Conservation (phyloP, 2,888 invertebrate genomes). For the Theretra japonica region DNA sequence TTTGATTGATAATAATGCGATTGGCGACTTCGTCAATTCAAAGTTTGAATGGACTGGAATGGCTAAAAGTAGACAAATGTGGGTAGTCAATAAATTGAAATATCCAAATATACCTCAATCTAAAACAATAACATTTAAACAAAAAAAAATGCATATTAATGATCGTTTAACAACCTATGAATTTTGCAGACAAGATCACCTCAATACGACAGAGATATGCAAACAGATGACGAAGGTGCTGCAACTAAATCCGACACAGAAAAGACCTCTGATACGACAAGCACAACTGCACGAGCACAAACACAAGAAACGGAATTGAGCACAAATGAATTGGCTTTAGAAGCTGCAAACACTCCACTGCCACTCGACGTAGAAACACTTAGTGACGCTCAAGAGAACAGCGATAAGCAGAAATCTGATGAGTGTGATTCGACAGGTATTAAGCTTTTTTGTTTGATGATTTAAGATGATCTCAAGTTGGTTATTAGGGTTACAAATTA, state of each 20-base stretch:
- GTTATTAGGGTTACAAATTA: neutral
- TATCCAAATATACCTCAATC: too few relatives aligned
- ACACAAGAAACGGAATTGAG: constrained; percentile 29
- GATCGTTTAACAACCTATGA: too few relatives aligned
- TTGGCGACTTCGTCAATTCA: too few relatives aligned
- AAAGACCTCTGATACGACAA: constrained; percentile 19
- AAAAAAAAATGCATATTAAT: too few relatives aligned
- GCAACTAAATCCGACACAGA: constrained; percentile 59
- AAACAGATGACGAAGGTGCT: constrained; percentile 63
- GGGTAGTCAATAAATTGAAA: too few relatives aligned
- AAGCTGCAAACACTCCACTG: neutral
- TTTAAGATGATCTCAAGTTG: neutral
- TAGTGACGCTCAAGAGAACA: constrained; percentile 1
- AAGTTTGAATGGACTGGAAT: too few relatives aligned
- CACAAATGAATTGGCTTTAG: neutral
- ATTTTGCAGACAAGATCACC: constrained; percentile 33
- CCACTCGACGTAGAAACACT: constrained; percentile 13
- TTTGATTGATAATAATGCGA: too few relatives aligned
- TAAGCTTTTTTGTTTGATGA: constrained; percentile 20
- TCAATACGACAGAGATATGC: constrained; percentile 67
- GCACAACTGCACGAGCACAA: constrained; percentile 25
- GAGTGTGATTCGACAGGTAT: constrained; percentile 46
- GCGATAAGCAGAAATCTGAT: constrained; percentile 14
- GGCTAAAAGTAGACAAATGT: too few relatives aligned
- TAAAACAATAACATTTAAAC: too few relatives aligned